Conservation (phyloP, 2,888 invertebrate species). For the Sarcophaga rosellei region DNA sequence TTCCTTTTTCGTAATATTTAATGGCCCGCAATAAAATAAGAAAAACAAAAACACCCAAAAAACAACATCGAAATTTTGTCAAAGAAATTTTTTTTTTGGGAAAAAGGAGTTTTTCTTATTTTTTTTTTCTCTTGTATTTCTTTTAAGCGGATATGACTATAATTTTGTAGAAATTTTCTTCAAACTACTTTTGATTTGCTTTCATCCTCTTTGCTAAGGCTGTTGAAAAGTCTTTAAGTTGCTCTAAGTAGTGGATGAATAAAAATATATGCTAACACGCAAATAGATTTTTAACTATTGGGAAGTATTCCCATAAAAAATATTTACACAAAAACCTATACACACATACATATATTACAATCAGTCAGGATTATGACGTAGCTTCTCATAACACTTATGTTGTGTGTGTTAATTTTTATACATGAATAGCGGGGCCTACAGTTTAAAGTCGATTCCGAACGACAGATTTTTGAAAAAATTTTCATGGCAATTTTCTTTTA, state of each 20-base stretch:
- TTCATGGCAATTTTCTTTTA: too few species aligned
- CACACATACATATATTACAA: background rate
- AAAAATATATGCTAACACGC: slow-evolving; percentile 38
- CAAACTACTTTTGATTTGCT: slow-evolving; percentile 28
- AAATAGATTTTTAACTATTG: slow-evolving; percentile 27
- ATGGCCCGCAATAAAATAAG: background rate
- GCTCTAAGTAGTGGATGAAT: background rate
- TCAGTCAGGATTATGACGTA: too few species aligned
- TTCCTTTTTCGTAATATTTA: slow-evolving; percentile 38
- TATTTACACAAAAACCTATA: background rate
- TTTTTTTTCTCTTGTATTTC: background rate
- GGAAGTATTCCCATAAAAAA: slow-evolving; percentile 15
- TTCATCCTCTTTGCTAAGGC: background rate
- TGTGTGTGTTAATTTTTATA: too few species aligned
- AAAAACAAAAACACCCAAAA: background rate
- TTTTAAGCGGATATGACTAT: slow-evolving; percentile 45
- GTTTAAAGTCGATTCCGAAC: too few species aligned
- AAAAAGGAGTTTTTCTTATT: background rate
- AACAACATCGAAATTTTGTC: background rate
- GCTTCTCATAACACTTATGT: too few species aligned
- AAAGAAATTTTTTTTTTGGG: background rate
- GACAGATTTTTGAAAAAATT: too few species aligned
- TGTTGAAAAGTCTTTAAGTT: background rate
- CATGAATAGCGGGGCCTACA: too few species aligned
- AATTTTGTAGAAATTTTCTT: slow-evolving; percentile 60